These are phyloP conservation scores for Lacanobia wlatinum DNA, from an alignment of 2,888 invertebrate genomes.

Conservation along the genomic window DNA sequence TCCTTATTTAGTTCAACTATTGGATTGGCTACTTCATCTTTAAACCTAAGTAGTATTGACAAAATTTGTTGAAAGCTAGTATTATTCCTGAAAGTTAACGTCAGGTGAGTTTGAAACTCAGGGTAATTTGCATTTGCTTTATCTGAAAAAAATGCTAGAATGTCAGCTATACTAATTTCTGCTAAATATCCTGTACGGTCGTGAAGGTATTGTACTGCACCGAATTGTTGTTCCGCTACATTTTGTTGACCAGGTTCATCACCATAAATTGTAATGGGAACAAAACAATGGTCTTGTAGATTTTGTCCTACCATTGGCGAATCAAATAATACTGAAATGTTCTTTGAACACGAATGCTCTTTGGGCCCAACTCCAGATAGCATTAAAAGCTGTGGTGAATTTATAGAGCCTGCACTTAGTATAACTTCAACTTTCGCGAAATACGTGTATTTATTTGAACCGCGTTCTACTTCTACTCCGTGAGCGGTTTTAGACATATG, in stretches of 20 bases:
- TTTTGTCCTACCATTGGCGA: constrained; percentile 88
- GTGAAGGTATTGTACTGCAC: constrained; percentile 85
- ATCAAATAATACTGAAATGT: constrained; percentile 80
- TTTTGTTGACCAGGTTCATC: constrained; percentile 71
- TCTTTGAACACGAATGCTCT: constrained; percentile 76
- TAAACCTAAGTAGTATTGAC: constrained; percentile 59
- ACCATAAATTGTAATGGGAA: constrained; percentile 80
- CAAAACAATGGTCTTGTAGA: constrained; percentile 88
- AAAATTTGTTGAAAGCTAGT: background rate
- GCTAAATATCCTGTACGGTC: constrained; percentile 88
- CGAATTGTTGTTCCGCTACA: constrained; percentile 71
- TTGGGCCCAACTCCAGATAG: constrained; percentile 75
- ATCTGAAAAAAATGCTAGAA: constrained; percentile 71
- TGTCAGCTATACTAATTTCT: constrained; percentile 89
- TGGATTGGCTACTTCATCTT: constrained; percentile 57
- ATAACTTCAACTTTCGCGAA: constrained; percentile 84
- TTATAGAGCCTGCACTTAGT: constrained; percentile 85
- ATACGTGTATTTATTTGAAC: constrained; percentile 4
- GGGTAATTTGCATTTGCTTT: constrained; percentile 74
- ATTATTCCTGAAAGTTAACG: constrained; percentile 75
- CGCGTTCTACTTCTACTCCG: constrained; percentile 36
- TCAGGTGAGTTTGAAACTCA: constrained; percentile 75
- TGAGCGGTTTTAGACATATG: constrained; percentile 17
- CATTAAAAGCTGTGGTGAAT: constrained; percentile 88
- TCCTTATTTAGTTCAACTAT: constrained; percentile 70